phyloP scores from a whole-genome alignment of 2,888 invertebrate genomes.

The Rambutsinella grinnellia region DNA sequence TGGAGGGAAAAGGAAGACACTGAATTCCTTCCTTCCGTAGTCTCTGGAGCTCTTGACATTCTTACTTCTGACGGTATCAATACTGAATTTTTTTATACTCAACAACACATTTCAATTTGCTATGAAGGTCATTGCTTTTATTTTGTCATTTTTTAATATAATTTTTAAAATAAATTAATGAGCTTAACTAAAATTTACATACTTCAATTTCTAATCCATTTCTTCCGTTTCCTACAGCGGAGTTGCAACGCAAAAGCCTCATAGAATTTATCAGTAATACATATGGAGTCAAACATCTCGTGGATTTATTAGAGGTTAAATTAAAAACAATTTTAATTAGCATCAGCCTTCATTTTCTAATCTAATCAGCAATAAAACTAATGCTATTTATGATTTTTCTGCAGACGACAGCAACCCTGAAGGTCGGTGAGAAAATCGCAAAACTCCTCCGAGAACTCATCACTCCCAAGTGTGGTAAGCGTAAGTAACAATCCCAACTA shows the following conservation, averaged over 20 bases:
- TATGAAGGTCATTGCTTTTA: too few species aligned
- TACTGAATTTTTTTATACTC: too few species aligned
- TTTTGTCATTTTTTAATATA: too few species aligned
- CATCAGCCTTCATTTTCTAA: not conserved
- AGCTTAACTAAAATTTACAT: too few species aligned
- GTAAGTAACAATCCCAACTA: too few species aligned
- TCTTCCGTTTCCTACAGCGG: too few species aligned
- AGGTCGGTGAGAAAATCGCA: conserved; percentile 39
- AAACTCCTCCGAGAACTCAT: conserved; percentile 57
- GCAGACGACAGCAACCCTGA: conserved; percentile 1
- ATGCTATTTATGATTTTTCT: not conserved
- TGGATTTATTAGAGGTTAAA: conserved; percentile 41
- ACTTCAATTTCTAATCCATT: too few species aligned
- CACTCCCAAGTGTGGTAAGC: conserved; percentile 58
- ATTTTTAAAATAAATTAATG: too few species aligned
- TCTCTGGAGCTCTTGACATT: conserved; percentile 11
- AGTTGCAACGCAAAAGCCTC: conserved; percentile 4
- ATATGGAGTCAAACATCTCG: conserved; percentile 20
- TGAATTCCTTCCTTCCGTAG: not conserved
- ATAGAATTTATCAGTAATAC: conserved; percentile 17
- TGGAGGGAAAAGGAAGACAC: not conserved
- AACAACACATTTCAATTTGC: too few species aligned
- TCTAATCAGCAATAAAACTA: too few species aligned
- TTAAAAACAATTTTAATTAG: not conserved
- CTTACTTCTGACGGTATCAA: conserved; percentile 30